phyloP scores from a whole-genome alignment of 1,140 invertebrate genomes.

The Drosophila chauvacae region DNA sequence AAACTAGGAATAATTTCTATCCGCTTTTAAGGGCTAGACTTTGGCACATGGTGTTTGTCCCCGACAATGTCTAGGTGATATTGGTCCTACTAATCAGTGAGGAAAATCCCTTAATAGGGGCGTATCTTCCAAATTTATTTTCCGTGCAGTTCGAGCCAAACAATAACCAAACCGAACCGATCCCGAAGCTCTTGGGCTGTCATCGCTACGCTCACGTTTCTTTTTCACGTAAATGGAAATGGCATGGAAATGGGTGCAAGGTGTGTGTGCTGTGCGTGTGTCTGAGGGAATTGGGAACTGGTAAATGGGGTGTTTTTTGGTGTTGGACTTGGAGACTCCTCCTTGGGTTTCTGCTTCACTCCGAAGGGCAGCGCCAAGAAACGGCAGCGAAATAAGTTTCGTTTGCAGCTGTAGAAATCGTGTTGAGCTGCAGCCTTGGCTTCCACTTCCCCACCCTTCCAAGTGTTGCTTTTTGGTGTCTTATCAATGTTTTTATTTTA shows the following conservation, averaged over 20 bases:
- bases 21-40: fast-evolving
- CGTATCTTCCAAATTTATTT: not conserved
- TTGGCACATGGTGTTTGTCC: not conserved
- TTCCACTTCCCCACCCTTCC: conserved; percentile 13
- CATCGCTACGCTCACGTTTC: conserved; percentile 62
- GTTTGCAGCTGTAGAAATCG: conserved; percentile 73
- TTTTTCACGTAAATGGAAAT: conserved; percentile 70
- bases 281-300: conserved; percentile 17
- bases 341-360: conserved; percentile 49
- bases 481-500: conserved; percentile 64
- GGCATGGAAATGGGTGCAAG: conserved; percentile 77
- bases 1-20: not conserved
- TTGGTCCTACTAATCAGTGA: not conserved
- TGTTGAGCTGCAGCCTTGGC: conserved; percentile 68
- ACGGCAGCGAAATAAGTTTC: conserved; percentile 45
- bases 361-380: conserved; percentile 63
- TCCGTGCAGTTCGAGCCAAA: conserved; percentile 15
- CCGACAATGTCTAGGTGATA: not conserved
- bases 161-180: conserved; percentile 25
- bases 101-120: not conserved
- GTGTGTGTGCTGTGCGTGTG: conserved; percentile 33
- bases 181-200: conserved; percentile 18
- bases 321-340: conserved; percentile 41
- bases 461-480: conserved; percentile 52
- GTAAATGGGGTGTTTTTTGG: conserved; percentile 9